Percentiles rank a stretch among this genome's conserved stretches.
Conservation (phyloP, 2,113 vertebrate species). For the Riparia riparia region DNA sequence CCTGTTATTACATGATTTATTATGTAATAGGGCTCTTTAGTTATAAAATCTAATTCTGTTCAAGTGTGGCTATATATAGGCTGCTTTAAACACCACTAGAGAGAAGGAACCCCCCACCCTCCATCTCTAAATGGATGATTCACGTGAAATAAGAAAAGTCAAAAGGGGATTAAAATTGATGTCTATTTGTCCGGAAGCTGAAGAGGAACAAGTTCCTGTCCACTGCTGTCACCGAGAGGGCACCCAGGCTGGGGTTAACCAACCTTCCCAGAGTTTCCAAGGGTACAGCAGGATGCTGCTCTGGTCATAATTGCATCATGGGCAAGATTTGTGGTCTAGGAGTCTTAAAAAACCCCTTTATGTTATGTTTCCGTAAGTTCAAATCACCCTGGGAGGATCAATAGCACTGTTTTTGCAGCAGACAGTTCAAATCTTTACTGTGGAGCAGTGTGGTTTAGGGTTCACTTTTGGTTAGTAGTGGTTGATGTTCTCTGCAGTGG, state of each 20-base stretch:
- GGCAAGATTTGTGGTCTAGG: not conserved
- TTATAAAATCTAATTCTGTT: not conserved
- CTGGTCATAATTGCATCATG: not conserved
- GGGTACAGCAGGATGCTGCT: not conserved
- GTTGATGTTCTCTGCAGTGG: not conserved
- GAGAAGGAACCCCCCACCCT: not conserved
- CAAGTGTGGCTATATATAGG: not conserved
- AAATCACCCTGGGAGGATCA: not conserved
- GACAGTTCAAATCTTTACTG: not conserved
- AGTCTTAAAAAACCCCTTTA: not conserved
- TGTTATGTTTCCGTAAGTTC: not conserved
- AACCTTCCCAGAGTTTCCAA: not conserved
- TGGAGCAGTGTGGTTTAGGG: not conserved
- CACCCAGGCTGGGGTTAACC: not conserved
- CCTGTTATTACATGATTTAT: not conserved
- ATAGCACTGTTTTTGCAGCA: not conserved
- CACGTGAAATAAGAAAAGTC: not conserved
- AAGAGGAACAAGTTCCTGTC: not conserved
- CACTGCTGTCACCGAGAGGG: not conserved
- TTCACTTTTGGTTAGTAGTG: not conserved
- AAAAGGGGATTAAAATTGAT: not conserved
- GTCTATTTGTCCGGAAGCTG: not conserved
- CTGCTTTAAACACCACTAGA: not conserved
- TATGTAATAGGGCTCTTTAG: not conserved
- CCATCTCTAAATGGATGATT: not conserved